Percentiles rank a stretch among this genome's conserved stretches.
phyloP scores from a whole-genome alignment of 35 echinoderm and acorn worm species.

The Anneissia japonica region DNA sequence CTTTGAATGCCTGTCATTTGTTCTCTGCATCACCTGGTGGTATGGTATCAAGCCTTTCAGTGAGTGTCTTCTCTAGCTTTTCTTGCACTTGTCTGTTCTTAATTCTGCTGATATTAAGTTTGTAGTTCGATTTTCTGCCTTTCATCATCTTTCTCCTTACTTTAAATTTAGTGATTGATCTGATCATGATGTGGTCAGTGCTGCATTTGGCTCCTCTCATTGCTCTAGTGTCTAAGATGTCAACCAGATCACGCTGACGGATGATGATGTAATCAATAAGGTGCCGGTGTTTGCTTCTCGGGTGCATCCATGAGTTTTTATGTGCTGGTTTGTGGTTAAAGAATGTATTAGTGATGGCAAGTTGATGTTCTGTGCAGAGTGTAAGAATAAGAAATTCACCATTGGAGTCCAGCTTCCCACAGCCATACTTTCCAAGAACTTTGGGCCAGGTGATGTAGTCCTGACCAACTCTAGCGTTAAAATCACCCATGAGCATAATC shows the following conservation, averaged over 20 bases:
- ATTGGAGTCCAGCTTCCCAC: constrained; percentile 38
- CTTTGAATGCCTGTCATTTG: no score
- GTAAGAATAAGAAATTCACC: constrained; percentile 28
- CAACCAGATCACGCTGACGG: constrained; percentile 1
- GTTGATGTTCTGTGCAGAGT: constrained; percentile 29
- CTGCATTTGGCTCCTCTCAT: constrained; percentile 35
- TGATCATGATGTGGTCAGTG: constrained; percentile 41
- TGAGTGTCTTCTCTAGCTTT: no score
- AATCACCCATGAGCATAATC: background rate
- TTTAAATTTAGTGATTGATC: constrained; percentile 22
- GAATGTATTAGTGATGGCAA: constrained; percentile 47
- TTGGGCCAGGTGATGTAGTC: background rate
- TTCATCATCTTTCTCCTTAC: background rate
- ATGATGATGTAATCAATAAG: constrained; percentile 60
- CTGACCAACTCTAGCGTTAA: constrained; percentile 23
- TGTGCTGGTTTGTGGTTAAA: constrained; percentile 37
- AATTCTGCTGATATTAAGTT: constrained; percentile 5
- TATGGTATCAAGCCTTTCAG: no score
- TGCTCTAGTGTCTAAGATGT: constrained; percentile 33
- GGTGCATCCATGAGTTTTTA: constrained; percentile 51
- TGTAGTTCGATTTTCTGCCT: constrained; percentile 1
- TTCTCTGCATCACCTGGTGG: no score
- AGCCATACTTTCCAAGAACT: constrained; percentile 24
- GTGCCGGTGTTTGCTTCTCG: constrained; percentile 48
- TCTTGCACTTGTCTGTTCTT: no score